These are phyloP conservation scores for Ochropleura leucogaster DNA, from an alignment of 2,888 invertebrate species.

Conservation along the genomic window DNA sequence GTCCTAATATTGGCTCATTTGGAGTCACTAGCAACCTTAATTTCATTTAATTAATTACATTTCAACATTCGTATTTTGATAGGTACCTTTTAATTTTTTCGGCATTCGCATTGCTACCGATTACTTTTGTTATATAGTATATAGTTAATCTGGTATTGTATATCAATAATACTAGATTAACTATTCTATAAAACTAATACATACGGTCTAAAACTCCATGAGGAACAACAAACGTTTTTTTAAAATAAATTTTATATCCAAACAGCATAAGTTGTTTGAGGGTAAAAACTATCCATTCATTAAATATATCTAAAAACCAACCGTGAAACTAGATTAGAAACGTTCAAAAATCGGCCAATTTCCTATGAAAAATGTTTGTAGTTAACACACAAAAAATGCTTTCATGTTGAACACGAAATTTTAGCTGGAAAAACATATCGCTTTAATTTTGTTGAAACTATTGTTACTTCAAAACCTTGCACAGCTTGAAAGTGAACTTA, in stretches of 20 bases:
- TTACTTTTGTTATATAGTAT: not conserved
- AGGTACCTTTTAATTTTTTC: not conserved
- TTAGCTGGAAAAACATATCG: not conserved
- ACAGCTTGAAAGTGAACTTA: not conserved
- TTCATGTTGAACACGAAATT: too few relatives aligned
- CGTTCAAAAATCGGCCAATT: too few relatives aligned
- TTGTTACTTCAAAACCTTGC: not conserved
- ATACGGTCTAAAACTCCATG: not conserved
- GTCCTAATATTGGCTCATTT: slow-evolving; percentile 3
- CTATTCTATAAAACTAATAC: not conserved
- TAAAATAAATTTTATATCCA: too few relatives aligned
- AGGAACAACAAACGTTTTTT: not conserved
- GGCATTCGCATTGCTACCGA: not conserved
- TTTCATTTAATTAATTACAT: not conserved
- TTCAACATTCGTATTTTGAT: not conserved
- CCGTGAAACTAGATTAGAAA: too few relatives aligned
- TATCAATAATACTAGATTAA: not conserved
- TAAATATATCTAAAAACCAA: too few relatives aligned
- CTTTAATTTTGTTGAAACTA: not conserved
- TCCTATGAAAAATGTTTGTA: too few relatives aligned
- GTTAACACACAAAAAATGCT: too few relatives aligned
- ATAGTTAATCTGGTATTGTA: too few relatives aligned
- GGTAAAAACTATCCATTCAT: too few relatives aligned
- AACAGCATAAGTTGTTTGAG: too few relatives aligned
- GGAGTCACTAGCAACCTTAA: not conserved